Conservation (phyloP, 1,140 invertebrate species). For the Panonychus citri region DNA sequence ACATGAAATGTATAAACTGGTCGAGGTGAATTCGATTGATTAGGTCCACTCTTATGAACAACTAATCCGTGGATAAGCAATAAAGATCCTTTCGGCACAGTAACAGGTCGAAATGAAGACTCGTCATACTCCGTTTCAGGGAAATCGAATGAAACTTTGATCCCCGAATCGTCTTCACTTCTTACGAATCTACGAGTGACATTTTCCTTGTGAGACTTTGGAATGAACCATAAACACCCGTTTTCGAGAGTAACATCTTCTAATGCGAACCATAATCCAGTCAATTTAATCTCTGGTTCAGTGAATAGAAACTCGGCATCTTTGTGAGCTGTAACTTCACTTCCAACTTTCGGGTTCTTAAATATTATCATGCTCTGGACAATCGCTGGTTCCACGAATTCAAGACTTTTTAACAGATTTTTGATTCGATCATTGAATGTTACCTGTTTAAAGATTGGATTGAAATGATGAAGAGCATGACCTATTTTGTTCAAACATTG, state of each 20-base stretch:
- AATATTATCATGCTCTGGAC: constrained; percentile 96
- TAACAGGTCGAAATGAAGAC: constrained; percentile 47
- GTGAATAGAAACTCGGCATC: constrained; percentile 39
- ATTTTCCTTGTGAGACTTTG: constrained; percentile 45
- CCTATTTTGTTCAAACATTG: constrained; percentile 57
- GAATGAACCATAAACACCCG: constrained; percentile 76
- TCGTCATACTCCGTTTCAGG: constrained; percentile 43
- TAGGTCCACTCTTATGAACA: constrained; percentile 69
- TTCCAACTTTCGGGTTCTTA: constrained; percentile 66
- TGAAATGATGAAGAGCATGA: constrained; percentile 67
- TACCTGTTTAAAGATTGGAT: constrained; percentile 52
- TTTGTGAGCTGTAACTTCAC: constrained; percentile 59
- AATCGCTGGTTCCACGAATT: constrained; percentile 50
- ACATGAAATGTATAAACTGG: constrained; percentile 91
- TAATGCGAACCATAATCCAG: constrained; percentile 31
- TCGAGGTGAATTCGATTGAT: constrained; percentile 54
- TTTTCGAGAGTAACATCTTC: constrained; percentile 46
- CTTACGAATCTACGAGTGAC: constrained; percentile 27
- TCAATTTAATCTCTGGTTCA: constrained; percentile 20
- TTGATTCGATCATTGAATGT: constrained; percentile 65
- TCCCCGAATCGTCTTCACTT: constrained; percentile 32
- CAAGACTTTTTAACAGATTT: constrained; percentile 37
- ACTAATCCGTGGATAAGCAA: constrained; percentile 78
- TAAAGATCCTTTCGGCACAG: constrained; percentile 56
- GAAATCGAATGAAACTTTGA: constrained; percentile 7